Evolutionary conservation across 2,113 vertebrate genomes (phyloP), one percentile per base, ranked within the genome.

Genomic region (Tyrannus savana): DNA sequence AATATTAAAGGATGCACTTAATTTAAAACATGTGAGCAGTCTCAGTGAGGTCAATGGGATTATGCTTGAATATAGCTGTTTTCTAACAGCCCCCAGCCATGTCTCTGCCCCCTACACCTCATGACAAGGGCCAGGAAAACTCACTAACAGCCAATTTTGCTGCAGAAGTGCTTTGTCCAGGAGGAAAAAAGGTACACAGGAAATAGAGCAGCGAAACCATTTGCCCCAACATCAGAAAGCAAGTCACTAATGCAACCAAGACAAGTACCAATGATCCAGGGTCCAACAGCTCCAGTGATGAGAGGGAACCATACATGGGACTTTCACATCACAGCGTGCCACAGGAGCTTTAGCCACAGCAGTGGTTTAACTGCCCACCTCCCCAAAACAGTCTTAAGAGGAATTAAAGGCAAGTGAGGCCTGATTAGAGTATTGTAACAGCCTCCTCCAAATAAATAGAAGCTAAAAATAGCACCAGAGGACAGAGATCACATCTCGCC

Each of bases 391-490:
- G 14, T 67, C 55, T 73, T 52, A 63, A 42, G 75, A 59, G 47
- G 79, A 90, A 84, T 63, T 84, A 95, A 90, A 83, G 68, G 59
- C 82, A 80, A 83, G 67, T 28, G 55, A 76, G 37, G 55, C 63
- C 55, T 58, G 62, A 83, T 90, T 84, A 86, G 85, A 80, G 83
- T 86, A 83, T 66, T 66, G 30, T 33, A 83, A 52, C 33, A 77
- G 64, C 63, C 86, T 86, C 72, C 47, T 81, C 55, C 79, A 88
- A 89, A 93, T 52, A 97, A 93, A 85, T 68, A 76, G 68, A 74
- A 67, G 21, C 68, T 86, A 92, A 95, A 95, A 96, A 93, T 86
- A 95, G 64, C 33, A 81, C 39, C 68, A 77, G 86, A 80, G 72
- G 76, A 63, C 79, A 77, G 89, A 90, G 90, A 80, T 11, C 30